These are phyloP conservation scores for Stegodyphus dumicola DNA, from an alignment of 1,140 invertebrate genomes.

Conservation along the genomic window DNA sequence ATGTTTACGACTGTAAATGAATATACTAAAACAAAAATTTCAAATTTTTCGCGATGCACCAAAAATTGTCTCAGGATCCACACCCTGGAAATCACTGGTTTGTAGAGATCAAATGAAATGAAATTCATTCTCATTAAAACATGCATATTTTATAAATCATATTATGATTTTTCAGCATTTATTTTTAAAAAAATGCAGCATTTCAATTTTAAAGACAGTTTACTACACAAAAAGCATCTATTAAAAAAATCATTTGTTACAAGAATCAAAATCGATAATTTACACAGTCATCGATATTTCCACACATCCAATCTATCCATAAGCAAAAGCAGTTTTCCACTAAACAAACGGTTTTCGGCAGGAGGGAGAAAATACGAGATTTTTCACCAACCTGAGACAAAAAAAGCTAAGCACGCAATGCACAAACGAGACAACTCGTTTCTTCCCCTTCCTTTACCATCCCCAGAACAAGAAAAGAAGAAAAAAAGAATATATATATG, in stretches of 20 bases:
- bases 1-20: too few relatives aligned
- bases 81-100: too few relatives aligned
- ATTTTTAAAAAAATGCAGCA: too few relatives aligned
- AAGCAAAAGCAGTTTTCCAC: background rate
- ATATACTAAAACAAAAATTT: too few relatives aligned
- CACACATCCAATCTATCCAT: conserved; percentile 3
- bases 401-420: conserved; percentile 17
- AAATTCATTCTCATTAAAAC: too few relatives aligned
- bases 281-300: conserved; percentile 14
- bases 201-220: too few relatives aligned
- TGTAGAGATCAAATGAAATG: too few relatives aligned
- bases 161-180: too few relatives aligned
- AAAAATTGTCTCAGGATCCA: too few relatives aligned
- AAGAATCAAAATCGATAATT: background rate
- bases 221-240: background rate
- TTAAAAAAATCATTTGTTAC: background rate
- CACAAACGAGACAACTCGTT: background rate
- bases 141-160: too few relatives aligned
- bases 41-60: too few relatives aligned
- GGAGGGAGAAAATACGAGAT: background rate
- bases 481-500: background rate
- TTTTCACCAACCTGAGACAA: background rate
- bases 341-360: background rate
- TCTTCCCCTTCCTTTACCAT: background rate
- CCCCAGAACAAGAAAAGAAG: background rate